Evolutionary conservation across 92 coral and sea anemone genomes (phyloP).

Genomic region (Zoanthus solanderi): DNA sequence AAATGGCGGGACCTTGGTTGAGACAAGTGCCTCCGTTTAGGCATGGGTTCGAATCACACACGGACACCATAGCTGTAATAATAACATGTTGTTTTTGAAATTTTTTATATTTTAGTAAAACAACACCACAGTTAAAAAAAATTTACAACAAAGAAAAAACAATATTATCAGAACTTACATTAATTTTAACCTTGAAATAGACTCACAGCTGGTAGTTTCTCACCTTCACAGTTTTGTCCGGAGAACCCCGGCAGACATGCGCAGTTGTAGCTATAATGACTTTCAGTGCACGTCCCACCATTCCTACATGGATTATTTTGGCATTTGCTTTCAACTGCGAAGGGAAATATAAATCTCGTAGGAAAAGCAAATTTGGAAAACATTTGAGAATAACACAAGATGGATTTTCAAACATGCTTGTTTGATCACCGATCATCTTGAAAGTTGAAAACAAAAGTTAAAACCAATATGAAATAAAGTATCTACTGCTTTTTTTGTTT

Average conservation of each 20-base stretch:
- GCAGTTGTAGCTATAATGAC: constrained; percentile 90
- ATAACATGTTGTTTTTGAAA: constrained; percentile 23
- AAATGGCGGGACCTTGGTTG: constrained; percentile 94
- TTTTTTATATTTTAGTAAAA: no score
- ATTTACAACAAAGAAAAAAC: neutral
- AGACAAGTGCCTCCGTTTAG: constrained; percentile 92
- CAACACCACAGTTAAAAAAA: neutral
- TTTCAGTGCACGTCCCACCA: constrained; percentile 94
- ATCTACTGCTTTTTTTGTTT: no score
- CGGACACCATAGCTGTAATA: constrained; percentile 86
- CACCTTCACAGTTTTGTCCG: constrained; percentile 96
- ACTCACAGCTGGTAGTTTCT: neutral
- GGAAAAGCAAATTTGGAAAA: no score
- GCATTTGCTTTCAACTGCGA: constrained; percentile 92
- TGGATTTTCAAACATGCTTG: no score
- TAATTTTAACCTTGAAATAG: no score
- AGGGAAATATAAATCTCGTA: neutral
- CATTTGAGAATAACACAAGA: neutral
- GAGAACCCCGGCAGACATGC: constrained; percentile 94
- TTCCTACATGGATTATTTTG: constrained; percentile 96
- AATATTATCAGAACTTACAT: neutral
- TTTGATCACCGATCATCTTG: no score
- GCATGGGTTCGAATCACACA: constrained; percentile 97
- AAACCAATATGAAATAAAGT: no score
- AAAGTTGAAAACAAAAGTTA: no score